Percentiles rank a stretch among this genome's conserved stretches.
These are phyloP conservation scores for Omphaloscelis lunosa DNA, from an alignment of 2,888 invertebrate species.

Conservation along the genomic window DNA sequence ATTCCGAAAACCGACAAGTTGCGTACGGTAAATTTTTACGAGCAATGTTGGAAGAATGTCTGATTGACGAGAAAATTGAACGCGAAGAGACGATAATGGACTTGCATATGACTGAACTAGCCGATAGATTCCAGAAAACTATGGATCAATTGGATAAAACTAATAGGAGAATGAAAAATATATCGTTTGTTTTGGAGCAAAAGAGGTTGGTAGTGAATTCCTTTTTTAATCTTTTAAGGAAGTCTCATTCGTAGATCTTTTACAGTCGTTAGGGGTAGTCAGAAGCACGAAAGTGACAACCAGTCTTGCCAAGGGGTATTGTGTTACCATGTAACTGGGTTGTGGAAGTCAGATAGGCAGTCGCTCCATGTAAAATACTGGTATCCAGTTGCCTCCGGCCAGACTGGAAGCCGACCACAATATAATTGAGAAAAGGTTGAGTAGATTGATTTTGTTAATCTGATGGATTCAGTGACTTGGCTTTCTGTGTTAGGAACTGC, in stretches of 20 bases:
- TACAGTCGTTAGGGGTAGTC: too few species aligned
- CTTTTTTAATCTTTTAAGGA: neutral
- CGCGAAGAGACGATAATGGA: slow-evolving; percentile 84
- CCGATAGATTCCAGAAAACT: slow-evolving; percentile 85
- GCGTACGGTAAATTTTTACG: slow-evolving; percentile 83
- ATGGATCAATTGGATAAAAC: slow-evolving; percentile 86
- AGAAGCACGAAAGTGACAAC: too few species aligned
- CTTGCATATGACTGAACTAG: slow-evolving; percentile 84
- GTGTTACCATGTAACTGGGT: too few species aligned
- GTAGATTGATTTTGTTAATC: neutral
- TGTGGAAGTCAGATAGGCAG: too few species aligned
- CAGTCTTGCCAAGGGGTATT: too few species aligned
- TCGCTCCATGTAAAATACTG: too few species aligned
- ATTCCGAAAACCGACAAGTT: slow-evolving; percentile 77
- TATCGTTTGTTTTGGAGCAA: slow-evolving; percentile 86
- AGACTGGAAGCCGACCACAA: too few species aligned
- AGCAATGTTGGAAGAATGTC: slow-evolving; percentile 81
- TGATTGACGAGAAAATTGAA: slow-evolving; percentile 84
- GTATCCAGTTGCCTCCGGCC: too few species aligned
- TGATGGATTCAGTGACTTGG: too few species aligned
- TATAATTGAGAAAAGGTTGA: too few species aligned
- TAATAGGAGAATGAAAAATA: slow-evolving; percentile 84
- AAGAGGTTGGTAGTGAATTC: slow-evolving; percentile 77
- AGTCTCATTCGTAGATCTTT: too few species aligned
- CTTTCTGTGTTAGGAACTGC: neutral